These are phyloP conservation scores for Ophraella communa DNA, from an alignment of 2,888 invertebrate genomes.

Conservation along the genomic window DNA sequence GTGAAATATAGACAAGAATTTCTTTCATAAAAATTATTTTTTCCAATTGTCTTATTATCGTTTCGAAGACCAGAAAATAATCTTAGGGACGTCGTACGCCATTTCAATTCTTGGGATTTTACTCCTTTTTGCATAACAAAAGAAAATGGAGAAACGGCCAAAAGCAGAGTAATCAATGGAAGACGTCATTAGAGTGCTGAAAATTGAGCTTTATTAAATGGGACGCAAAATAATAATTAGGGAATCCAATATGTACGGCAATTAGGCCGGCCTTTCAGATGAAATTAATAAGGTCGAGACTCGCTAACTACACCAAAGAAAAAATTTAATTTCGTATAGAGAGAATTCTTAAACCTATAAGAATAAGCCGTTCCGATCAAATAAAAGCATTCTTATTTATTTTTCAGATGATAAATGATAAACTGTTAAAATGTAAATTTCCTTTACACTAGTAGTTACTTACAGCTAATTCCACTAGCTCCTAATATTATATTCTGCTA, in stretches of 20 bases:
- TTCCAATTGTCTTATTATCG: neutral
- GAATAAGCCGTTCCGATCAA: too few species aligned
- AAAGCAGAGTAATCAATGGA: conserved; percentile 43
- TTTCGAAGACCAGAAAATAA: neutral
- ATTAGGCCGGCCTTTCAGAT: conserved; percentile 36
- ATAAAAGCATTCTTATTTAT: too few species aligned
- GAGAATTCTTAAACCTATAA: neutral
- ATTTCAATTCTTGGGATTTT: conserved; percentile 39
- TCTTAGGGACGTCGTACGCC: neutral
- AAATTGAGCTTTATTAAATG: conserved; percentile 44
- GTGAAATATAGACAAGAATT: too few species aligned
- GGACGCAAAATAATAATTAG: conserved; percentile 44
- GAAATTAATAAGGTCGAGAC: conserved; percentile 40
- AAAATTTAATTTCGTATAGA: neutral
- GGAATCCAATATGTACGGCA: conserved; percentile 47
- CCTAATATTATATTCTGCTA: too few species aligned
- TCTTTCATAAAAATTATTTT: too few species aligned
- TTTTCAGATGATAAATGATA: too few species aligned
- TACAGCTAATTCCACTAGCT: too few species aligned
- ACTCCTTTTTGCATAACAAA: conserved; percentile 43
- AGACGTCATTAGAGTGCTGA: conserved; percentile 43
- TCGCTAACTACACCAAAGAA: conserved; percentile 9
- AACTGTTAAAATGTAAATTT: too few species aligned
- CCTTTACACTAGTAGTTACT: too few species aligned
- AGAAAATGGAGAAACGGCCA: conserved; percentile 37